Evolutionary conservation across 2,888 invertebrate species (phyloP).

Genomic region (Strigamia transsilvanica): DNA sequence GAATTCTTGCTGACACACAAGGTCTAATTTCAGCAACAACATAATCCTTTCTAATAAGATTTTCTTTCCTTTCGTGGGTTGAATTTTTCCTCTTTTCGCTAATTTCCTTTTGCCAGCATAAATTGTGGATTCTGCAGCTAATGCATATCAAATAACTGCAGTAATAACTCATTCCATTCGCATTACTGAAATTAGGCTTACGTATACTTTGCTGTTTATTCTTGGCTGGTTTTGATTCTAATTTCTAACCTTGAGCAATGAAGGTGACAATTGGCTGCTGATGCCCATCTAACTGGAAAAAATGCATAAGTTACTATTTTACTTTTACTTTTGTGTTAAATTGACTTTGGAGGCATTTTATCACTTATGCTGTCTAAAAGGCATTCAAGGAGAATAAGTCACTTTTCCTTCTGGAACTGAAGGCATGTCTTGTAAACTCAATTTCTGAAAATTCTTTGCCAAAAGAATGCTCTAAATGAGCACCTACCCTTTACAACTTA

Average conservation of each 20-base stretch:
- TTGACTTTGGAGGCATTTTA: no score
- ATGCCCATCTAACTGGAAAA: no score
- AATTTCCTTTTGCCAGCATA: neutral
- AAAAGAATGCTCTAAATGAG: no score
- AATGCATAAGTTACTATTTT: no score
- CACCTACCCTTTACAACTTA: no score
- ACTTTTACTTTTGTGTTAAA: no score
- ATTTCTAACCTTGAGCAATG: neutral
- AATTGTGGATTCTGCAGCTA: slow-evolving; percentile 2
- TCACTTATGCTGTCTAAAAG: no score
- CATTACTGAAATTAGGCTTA: neutral
- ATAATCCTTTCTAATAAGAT: neutral
- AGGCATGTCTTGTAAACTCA: no score
- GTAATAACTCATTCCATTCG: neutral
- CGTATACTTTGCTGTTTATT: neutral
- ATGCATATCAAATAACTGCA: neutral
- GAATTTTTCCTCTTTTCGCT: neutral
- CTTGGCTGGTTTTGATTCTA: neutral
- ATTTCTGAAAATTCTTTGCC: no score
- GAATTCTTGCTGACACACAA: neutral
- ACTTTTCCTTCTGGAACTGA: no score
- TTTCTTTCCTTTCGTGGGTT: neutral
- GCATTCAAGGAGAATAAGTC: no score
- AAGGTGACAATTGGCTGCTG: no score
- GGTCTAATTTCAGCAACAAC: neutral